Percentiles rank a stretch among this genome's conserved stretches.
phyloP scores from a whole-genome alignment of 2,888 invertebrate genomes.

The Xestia ashworthii region DNA sequence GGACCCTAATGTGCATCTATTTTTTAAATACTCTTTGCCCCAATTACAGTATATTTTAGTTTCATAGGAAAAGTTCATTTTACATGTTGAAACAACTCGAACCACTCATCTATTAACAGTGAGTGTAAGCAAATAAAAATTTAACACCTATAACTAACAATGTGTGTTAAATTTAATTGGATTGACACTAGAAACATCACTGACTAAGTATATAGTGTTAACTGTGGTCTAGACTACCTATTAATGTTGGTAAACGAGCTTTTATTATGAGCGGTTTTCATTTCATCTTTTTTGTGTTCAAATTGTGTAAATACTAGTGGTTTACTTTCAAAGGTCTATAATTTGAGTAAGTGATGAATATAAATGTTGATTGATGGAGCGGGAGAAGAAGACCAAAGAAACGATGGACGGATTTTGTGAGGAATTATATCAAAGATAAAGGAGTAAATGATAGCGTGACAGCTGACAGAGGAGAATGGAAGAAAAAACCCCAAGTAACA shows the following conservation, averaged over 20 bases:
- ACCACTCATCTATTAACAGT: conserved; percentile 49
- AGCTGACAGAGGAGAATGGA: no score
- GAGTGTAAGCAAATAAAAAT: conserved; percentile 56
- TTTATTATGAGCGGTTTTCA: conserved; percentile 21
- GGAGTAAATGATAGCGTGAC: no score
- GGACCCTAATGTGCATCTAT: background rate
- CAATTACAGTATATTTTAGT: conserved; percentile 56
- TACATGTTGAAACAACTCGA: conserved; percentile 65
- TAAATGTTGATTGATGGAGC: no score
- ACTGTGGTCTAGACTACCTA: conserved; percentile 33
- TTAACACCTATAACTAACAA: conserved; percentile 26
- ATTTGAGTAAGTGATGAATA: no score
- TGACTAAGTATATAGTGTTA: conserved; percentile 46
- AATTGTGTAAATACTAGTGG: no score
- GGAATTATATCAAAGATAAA: no score
- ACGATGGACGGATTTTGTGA: no score
- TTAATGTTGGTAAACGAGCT: conserved; percentile 21
- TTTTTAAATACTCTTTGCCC: conserved; percentile 46
- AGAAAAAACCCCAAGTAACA: no score
- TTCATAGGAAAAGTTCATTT: conserved; percentile 79
- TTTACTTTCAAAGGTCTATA: no score
- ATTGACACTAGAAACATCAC: conserved; percentile 46
- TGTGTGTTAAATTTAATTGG: conserved; percentile 51
- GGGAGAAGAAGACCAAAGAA: no score
- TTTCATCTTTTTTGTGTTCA: background rate